Evolutionary conservation across 2,797 vertebrate genomes (phyloP).

Genomic region (Falco concolor): DNA sequence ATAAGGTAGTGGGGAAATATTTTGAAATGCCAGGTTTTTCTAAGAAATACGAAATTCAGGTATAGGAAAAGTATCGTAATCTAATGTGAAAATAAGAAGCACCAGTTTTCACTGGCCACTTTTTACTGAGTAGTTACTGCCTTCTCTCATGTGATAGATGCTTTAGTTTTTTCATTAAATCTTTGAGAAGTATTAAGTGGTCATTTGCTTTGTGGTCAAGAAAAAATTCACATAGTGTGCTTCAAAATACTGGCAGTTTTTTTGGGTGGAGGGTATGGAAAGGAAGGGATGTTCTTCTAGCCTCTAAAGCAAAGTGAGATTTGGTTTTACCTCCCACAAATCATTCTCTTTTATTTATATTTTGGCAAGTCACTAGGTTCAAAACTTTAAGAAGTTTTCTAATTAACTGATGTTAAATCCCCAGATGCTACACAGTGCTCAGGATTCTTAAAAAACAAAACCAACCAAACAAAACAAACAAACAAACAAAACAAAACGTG

Average conservation of each 20-base stretch:
- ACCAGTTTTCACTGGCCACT: fast-evolving
- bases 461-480: too few relatives aligned
- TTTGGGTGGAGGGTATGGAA: background rate
- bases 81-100: background rate
- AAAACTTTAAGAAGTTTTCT: background rate
- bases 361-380: background rate
- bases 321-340: background rate
- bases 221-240: background rate
- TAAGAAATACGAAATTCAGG: background rate
- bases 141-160: background rate
- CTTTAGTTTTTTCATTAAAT: background rate
- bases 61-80: fast-evolving
- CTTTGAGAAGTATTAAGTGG: background rate
- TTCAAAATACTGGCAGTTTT: background rate
- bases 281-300: background rate
- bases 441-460: background rate
- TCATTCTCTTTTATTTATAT: background rate
- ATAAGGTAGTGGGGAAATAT: background rate
- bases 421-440: background rate
- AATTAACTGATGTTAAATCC: background rate
- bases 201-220: background rate
- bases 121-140: background rate
- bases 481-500: too few relatives aligned
- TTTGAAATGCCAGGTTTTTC: background rate
- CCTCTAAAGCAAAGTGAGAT: background rate